Evolutionary conservation across 2,888 invertebrate genomes (phyloP), one percentile per base, ranked within the genome.

Genomic region (Saturnia japonica): DNA sequence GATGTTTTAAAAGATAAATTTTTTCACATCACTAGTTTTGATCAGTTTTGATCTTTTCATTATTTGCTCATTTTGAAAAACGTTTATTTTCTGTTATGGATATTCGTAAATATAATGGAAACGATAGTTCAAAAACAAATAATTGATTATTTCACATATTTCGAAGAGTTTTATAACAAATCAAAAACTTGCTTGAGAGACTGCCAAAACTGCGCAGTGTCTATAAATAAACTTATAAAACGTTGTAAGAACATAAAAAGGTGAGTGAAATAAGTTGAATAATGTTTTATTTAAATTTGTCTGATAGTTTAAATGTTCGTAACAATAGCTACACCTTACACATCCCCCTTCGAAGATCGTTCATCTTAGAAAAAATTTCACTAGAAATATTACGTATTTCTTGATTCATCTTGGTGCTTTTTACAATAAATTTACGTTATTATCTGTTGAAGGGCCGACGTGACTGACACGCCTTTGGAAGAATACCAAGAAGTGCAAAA

Each of bases 151-250:
- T 95, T 95, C 86, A 91, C 93, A 67, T 89, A 85, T 80, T 91
- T 95, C 75, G 93, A 93, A 75, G 88, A 89, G 79, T 94, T 94
- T 79, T 88, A 91, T 76, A 90, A 88, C 72, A 88, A 86, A 71
- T 91, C 94, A 78, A 91, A 89, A 87, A 85, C 83, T 82, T 87
- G 88, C 83, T 90, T 95, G 90, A 90, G 91, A 87, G 91, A 93
- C 79, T 91, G 94, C 89, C 89, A 89, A 85, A 91, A 91, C 84
- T 90, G 90, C 82, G 88, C 94, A 80, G 85, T 87, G 76, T 90
- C 92, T 87, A 90, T 95, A 81, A 88, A 90, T 87, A 95, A 94
- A 87, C 88, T 93, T 80, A 89, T 93, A 79, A 91, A 93, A 82
- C 94, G 95, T 75, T 89, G 94, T 80, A 90, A 85, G 77, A 90